These are phyloP conservation scores for Apostichopus californicus DNA, from an alignment of 35 echinoderm and acorn worm genomes.

Conservation along the genomic window DNA sequence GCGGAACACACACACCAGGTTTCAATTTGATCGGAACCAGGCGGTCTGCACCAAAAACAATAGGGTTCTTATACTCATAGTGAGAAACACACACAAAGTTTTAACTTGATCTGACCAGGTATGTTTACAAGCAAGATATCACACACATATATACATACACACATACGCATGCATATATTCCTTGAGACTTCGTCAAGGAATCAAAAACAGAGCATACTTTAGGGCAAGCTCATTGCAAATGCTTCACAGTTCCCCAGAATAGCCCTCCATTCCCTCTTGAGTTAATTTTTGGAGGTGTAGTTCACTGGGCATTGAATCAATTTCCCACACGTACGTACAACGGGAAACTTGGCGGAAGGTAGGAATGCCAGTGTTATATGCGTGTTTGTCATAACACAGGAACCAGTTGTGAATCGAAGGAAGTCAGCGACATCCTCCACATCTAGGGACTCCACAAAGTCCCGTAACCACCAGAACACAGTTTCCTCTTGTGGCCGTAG, in stretches of 20 bases:
- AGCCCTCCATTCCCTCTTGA: not conserved
- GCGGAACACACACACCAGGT: no score
- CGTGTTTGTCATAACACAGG: not conserved
- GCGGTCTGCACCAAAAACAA: no score
- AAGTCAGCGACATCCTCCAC: conserved; percentile 8
- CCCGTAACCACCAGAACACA: not conserved
- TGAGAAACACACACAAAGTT: no score
- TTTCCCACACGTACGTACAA: not conserved
- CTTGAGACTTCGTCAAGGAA: no score
- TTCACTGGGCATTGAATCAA: not conserved
- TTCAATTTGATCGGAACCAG: no score
- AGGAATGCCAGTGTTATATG: not conserved
- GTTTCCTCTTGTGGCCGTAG: not conserved
- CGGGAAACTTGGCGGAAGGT: not conserved
- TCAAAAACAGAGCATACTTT: no score
- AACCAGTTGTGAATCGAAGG: not conserved
- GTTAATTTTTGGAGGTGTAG: not conserved
- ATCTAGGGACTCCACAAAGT: not conserved
- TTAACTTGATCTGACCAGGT: no score
- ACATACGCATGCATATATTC: no score
- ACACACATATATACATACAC: no score
- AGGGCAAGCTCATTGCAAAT: not conserved
- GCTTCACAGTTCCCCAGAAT: not conserved
- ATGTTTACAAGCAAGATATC: no score
- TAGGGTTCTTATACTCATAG: no score